A percentile compares a stretch with the other conserved stretches of the same genome.
These are phyloP conservation scores for Agapornis canus DNA, from an alignment of 2,797 vertebrate genomes.

Conservation along the genomic window DNA sequence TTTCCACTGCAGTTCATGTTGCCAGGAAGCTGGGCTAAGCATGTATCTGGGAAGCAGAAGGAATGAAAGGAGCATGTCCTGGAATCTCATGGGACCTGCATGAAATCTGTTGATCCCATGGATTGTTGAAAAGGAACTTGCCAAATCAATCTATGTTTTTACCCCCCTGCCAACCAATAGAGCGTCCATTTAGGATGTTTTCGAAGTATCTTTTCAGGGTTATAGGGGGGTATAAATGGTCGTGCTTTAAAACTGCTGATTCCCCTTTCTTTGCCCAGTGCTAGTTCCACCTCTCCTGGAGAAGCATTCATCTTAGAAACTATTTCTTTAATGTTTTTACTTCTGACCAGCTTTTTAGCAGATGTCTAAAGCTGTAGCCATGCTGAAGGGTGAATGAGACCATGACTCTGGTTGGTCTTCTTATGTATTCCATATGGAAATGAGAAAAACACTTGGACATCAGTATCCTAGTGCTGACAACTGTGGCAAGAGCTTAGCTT, in stretches of 20 bases:
- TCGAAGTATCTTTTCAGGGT: neutral
- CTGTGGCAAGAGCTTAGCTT: neutral
- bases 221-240: neutral
- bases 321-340: neutral
- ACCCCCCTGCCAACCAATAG: neutral
- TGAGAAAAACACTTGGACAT: neutral
- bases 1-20: neutral
- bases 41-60: neutral
- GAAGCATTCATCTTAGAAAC: neutral
- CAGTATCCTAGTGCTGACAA: neutral
- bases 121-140: neutral
- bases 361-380: neutral
- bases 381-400: neutral
- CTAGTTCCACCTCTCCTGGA: neutral
- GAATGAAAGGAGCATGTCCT: neutral
- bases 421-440: neutral
- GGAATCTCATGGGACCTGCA: neutral
- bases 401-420: neutral
- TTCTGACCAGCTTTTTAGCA: neutral
- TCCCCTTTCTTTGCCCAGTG: neutral
- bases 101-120: neutral
- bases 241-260: neutral
- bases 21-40: neutral
- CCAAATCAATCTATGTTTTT: neutral
- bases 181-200: neutral